These are phyloP conservation scores for Australoheros facetus DNA, from an alignment of 2,797 vertebrate species.

Conservation along the genomic window DNA sequence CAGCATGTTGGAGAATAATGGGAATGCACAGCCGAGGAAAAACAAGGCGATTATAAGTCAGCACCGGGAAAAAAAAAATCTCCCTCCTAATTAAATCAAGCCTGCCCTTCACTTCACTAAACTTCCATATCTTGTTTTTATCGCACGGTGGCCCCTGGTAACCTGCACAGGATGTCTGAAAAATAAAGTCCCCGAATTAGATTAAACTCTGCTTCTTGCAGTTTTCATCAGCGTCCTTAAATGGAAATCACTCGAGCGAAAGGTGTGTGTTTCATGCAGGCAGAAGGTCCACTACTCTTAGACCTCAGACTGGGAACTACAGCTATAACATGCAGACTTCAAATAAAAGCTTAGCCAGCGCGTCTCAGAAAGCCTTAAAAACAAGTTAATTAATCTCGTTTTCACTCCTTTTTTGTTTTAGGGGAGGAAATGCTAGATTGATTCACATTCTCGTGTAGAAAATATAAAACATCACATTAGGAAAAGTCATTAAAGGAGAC, in stretches of 20 bases:
- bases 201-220: conserved; percentile 59
- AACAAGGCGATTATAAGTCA: conserved; percentile 67
- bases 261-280: conserved; percentile 42
- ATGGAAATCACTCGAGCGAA: conserved; percentile 57
- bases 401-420: conserved; percentile 8
- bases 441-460: not conserved
- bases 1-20: conserved; percentile 58
- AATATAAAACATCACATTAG: not conserved
- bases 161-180: conserved; percentile 51
- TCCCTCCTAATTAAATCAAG: conserved; percentile 77
- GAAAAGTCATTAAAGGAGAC: not conserved
- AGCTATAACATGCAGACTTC: conserved; percentile 34
- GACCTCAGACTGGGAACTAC: conserved; percentile 22
- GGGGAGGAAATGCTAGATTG: not conserved
- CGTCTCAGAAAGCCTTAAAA: conserved; percentile 37
- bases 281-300: conserved; percentile 40
- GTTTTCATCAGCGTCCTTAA: conserved; percentile 53
- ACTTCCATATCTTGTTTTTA: conserved; percentile 74
- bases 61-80: conserved; percentile 39
- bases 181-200: conserved; percentile 60
- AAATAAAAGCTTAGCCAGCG: conserved; percentile 35
- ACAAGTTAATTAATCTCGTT: conserved; percentile 43
- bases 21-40: conserved; percentile 54
- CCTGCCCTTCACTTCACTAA: conserved; percentile 65
- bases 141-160: conserved; percentile 53